phyloP scores from a whole-genome alignment of 2,113 vertebrate species.

The Sander lucioperca region DNA sequence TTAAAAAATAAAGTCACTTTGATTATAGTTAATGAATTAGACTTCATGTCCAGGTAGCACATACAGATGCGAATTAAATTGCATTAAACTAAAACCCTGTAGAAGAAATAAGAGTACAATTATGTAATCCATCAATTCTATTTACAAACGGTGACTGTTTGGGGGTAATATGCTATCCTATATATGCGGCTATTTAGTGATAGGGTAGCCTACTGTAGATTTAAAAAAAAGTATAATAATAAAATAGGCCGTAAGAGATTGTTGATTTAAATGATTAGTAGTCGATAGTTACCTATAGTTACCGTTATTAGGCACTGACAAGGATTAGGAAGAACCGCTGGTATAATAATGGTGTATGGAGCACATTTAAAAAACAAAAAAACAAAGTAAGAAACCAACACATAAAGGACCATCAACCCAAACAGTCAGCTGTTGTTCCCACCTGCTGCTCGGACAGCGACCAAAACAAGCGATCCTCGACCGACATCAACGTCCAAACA shows the following conservation, averaged over 20 bases:
- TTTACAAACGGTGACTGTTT: neutral
- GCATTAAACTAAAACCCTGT: neutral
- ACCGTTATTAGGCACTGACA: neutral
- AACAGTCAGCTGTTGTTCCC: neutral
- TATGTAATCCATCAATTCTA: too few relatives aligned
- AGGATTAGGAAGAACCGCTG: too few relatives aligned
- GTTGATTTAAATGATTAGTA: neutral
- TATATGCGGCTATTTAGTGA: neutral
- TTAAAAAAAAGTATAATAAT: too few relatives aligned
- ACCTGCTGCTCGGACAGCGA: conserved; percentile 24
- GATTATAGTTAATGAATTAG: neutral
- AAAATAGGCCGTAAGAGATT: neutral
- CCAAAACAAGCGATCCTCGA: neutral
- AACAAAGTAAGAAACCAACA: neutral
- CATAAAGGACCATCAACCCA: neutral
- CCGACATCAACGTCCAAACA: too few relatives aligned
- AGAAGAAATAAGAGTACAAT: neutral
- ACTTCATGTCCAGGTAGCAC: too few relatives aligned
- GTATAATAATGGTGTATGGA: rapidly evolving
- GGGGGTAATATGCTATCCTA: neutral
- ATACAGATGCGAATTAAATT: too few relatives aligned
- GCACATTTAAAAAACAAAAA: neutral
- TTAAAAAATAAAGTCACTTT: too few relatives aligned
- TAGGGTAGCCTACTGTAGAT: neutral
- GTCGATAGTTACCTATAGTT: too few relatives aligned